Evolutionary conservation across 2,888 invertebrate species (phyloP), one percentile per base, ranked within the genome.

Genomic region (Colletes collaris): DNA sequence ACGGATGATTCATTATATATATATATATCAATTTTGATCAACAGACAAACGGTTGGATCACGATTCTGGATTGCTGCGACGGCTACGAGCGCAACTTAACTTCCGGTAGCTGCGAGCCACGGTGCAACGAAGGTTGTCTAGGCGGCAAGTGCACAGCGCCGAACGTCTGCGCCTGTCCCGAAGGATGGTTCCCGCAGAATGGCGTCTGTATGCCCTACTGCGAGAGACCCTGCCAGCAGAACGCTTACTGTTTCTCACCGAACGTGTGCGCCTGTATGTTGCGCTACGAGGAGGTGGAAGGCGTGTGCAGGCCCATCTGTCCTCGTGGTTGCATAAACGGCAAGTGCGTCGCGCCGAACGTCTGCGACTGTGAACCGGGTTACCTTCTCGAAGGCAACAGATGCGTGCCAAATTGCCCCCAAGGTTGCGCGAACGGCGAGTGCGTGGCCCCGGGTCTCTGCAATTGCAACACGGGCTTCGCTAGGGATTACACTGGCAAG

Each of bases 61-160:
- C 91, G 2, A 86, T 93, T n/a, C 40, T 91, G 58, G 94, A 95
- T 37, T 97, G 97, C 90, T 97, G 97, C 89, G 94, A 95, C 0
- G 97, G 97, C 16, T 97, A 95, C 92, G 93, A 94, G 78, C 94
- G 95, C 11, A 95, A 96, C 90, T 93, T 94, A 49, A 83, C 76
- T 0, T 87, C 84, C 86, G 94, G 93, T 3, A 93, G 94, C 67
- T 96, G 96, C 89, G 94, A 95, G 58, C 95, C 96, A 0, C 93
- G 94, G 16, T 97, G 97, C 88, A 94, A 95, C 4, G 93, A 94
- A 37, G 95, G 95, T 8, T 97, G 97, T 85, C 90, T 95, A 67
- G 96, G 97, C 86, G 96, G 96, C 19, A 93, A 94, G 44, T 97
- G 97, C 89, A 94, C 94, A 0, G 95, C 95, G 0, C 95, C 96